A percentile compares a stretch with the other conserved stretches of the same genome.
Evolutionary conservation across 2,113 vertebrate species (phyloP).

Genomic region (Cephalopholis sonnerati): DNA sequence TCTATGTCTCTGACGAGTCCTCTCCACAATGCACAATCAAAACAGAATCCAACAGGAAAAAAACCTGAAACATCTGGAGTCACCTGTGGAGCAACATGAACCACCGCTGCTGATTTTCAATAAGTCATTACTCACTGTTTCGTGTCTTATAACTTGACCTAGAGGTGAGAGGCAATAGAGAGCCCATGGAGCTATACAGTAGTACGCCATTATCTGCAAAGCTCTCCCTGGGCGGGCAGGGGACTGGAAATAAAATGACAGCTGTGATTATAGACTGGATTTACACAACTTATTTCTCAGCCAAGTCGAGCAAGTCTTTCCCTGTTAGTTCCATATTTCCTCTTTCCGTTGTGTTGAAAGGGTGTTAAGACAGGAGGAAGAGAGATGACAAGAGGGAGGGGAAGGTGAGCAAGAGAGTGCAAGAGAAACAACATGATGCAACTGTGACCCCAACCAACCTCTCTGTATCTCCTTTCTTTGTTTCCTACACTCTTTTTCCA

Average conservation of each 20-base stretch:
- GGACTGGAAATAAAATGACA: slow-evolving; percentile 38
- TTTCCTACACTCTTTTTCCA: slow-evolving; percentile 31
- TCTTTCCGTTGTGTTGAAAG: slow-evolving; percentile 27
- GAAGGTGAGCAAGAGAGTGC: slow-evolving; percentile 22
- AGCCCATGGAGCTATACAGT: not conserved
- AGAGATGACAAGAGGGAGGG: slow-evolving; percentile 17
- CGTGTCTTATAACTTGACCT: slow-evolving; percentile 19
- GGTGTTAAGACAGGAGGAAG: slow-evolving; percentile 28
- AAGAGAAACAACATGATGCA: slow-evolving; percentile 44
- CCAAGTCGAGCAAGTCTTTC: slow-evolving; percentile 5
- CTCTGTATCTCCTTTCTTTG: not conserved
- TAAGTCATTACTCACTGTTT: slow-evolving; percentile 7
- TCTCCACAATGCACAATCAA: slow-evolving; percentile 23
- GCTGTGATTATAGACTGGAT: slow-evolving; percentile 23
- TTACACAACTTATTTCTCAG: slow-evolving; percentile 28
- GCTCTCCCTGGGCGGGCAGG: not conserved
- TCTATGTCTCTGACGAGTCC: slow-evolving; percentile 5
- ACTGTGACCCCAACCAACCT: slow-evolving; percentile 50
- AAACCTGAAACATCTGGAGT: slow-evolving; percentile 29
- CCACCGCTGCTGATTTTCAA: slow-evolving; percentile 37
- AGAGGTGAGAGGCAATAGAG: slow-evolving; percentile 13
- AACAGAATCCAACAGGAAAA: not conserved
- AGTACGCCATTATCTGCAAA: not conserved
- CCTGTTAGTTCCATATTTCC: slow-evolving; percentile 12
- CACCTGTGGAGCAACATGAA: slow-evolving; percentile 11